Base-by-base conservation (phyloP, 2,113 vertebrate species). In the Balaeniceps rex region DNA sequence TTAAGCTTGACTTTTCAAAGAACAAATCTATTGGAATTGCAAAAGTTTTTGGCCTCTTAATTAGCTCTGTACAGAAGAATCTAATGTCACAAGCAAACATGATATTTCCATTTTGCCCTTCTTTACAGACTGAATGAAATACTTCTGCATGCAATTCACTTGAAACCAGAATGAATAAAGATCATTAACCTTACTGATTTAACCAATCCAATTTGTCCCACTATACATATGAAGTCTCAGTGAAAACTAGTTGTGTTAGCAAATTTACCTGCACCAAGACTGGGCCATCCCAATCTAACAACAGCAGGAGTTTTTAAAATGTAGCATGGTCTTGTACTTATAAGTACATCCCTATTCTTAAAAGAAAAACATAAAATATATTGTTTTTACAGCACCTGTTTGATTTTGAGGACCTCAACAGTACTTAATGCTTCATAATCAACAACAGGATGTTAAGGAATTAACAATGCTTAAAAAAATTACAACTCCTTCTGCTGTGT, bases 1-100 rank as follows among this genome's bases (percentile, higher is more conserved):
- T 64, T 76, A 88, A 75, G 70, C 51, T 74, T 92, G 83, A 83
- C 90, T 83, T 96, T 95, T 92, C 70, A 90, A 66, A 85, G 82
- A 55, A 74, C 52, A 94, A 51, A 80, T 79, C 58, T 76, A 80
- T 24, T 77, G 66, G 66, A 94, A 93, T 3, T 87, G 70, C 70
- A 91, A 40, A 94, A 63, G 33, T 36, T 88, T 88, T n/a, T 4
- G 3, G 55, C 29, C 71, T 54, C 68, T 68, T 88, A 70, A 76
- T 90, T 83, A 58, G 47, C 38, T 58, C 65, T 31, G 29, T 22
- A 66, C 31, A 55, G 60, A 80, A 83, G 68, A 86, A 60, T 33
- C n/a, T 44, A 57, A 64, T 47, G 64, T 58, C 60, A 88, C 57
- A 54, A 78, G 60, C 51, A 86, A 93, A 85, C 42, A n/a, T 15